Evolutionary conservation across 2,113 vertebrate genomes (phyloP).

Genomic region (Promerops cafer): DNA sequence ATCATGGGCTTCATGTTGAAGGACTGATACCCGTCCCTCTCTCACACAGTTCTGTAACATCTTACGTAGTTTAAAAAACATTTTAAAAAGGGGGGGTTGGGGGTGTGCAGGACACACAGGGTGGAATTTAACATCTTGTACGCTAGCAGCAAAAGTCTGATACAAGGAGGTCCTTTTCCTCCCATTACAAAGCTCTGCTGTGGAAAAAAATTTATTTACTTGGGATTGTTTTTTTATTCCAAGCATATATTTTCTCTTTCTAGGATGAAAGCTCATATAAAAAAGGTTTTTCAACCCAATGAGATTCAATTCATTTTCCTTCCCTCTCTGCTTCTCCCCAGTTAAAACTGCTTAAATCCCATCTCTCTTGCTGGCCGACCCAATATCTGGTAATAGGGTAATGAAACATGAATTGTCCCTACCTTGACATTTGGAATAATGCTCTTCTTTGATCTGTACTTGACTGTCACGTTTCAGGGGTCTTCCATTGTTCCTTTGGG

Average conservation of each 20-base stretch:
- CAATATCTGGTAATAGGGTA: not conserved
- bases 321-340: not conserved
- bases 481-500: not conserved
- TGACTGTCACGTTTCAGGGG: conserved; percentile 30
- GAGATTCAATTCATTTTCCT: not conserved
- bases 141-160: not conserved
- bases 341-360: not conserved
- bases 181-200: not conserved
- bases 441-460: conserved; percentile 75
- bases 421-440: conserved; percentile 89
- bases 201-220: not conserved
- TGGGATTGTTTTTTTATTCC: not conserved
- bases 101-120: not conserved
- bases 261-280: not conserved
- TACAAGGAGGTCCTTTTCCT: not conserved
- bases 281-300: not conserved
- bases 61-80: not conserved
- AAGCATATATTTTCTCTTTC: not conserved
- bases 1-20: not conserved
- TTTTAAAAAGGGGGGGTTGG: fast-evolving
- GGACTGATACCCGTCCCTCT: not conserved
- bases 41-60: not conserved
- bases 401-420: not conserved
- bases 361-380: not conserved
- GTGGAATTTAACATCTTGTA: not conserved